phyloP scores from a whole-genome alignment of 2,797 vertebrate genomes.

The Siniperca scherzeri region DNA sequence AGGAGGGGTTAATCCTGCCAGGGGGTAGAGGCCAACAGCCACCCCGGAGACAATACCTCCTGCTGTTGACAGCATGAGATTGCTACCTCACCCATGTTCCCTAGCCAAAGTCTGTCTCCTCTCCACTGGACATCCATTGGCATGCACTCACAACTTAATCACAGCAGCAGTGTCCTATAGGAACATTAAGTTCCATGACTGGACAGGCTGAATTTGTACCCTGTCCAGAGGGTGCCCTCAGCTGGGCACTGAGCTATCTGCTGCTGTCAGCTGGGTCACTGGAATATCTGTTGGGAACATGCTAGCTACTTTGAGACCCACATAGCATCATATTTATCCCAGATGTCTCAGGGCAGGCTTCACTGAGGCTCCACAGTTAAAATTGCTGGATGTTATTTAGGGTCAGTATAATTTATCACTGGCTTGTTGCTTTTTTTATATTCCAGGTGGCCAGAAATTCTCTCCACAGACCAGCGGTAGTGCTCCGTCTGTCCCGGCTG shows the following conservation, averaged over 20 bases:
- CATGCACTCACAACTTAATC: conserved; percentile 37
- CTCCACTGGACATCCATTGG: conserved; percentile 58
- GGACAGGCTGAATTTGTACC: conserved; percentile 54
- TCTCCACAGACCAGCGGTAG: conserved; percentile 82
- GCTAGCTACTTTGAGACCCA: conserved; percentile 33
- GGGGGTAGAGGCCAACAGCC: conserved; percentile 69
- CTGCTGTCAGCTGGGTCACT: conserved; percentile 73
- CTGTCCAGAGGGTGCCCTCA: conserved; percentile 58
- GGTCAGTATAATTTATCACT: neutral
- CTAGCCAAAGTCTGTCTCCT: conserved; percentile 56
- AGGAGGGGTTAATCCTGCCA: conserved; percentile 71
- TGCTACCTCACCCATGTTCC: conserved; percentile 62
- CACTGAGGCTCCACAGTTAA: conserved; percentile 7
- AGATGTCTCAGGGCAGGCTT: conserved; percentile 48
- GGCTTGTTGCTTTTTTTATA: conserved; percentile 12
- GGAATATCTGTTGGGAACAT: conserved; percentile 40
- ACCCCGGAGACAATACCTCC: conserved; percentile 75
- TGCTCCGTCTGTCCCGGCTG: conserved; percentile 85
- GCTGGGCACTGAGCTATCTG: conserved; percentile 57
- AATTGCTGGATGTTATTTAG: neutral
- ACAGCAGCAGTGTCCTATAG: conserved; percentile 61
- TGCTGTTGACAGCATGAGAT: conserved; percentile 75
- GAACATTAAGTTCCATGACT: conserved; percentile 54
- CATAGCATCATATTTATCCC: conserved; percentile 56
- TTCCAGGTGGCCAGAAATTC: conserved; percentile 86